These are phyloP conservation scores for Syrista parreyssii DNA, from an alignment of 2,888 invertebrate species.

Conservation along the genomic window DNA sequence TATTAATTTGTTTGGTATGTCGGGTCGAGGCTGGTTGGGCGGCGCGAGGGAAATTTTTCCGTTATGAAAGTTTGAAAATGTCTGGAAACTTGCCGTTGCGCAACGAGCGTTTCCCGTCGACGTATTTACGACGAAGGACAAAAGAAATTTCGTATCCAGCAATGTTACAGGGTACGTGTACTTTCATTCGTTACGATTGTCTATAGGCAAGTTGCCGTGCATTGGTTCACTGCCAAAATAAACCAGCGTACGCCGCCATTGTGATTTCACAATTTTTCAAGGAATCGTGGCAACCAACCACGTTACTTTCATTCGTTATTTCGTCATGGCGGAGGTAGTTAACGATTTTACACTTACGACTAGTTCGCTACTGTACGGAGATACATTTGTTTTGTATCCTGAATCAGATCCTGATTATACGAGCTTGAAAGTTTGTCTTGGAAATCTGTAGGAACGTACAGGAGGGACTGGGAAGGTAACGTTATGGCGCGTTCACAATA, in stretches of 20 bases:
- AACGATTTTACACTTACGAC: not conserved
- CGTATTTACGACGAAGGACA: not conserved
- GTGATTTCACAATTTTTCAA: not conserved
- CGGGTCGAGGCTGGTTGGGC: not conserved
- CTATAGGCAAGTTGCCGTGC: not conserved
- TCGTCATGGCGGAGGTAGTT: not conserved
- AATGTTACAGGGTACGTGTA: not conserved
- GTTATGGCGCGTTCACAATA: not conserved
- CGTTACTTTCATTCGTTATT: not conserved
- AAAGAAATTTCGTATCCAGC: not conserved
- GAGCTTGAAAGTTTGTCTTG: not conserved
- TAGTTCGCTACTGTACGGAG: not conserved
- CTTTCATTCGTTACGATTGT: not conserved
- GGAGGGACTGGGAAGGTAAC: not conserved
- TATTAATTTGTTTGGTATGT: conserved; percentile 23
- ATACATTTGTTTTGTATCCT: not conserved
- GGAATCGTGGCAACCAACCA: not conserved
- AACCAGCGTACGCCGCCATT: not conserved
- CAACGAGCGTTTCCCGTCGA: not conserved
- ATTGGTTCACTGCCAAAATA: not conserved
- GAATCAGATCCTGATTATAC: not conserved
- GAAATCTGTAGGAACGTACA: not conserved
- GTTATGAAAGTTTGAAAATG: conserved; percentile 20
- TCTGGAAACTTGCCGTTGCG: not conserved
- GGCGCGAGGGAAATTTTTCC: conserved; percentile 13